Evolutionary conservation across 1,140 invertebrate genomes (phyloP).

Genomic region (Panulirus ornatus): DNA sequence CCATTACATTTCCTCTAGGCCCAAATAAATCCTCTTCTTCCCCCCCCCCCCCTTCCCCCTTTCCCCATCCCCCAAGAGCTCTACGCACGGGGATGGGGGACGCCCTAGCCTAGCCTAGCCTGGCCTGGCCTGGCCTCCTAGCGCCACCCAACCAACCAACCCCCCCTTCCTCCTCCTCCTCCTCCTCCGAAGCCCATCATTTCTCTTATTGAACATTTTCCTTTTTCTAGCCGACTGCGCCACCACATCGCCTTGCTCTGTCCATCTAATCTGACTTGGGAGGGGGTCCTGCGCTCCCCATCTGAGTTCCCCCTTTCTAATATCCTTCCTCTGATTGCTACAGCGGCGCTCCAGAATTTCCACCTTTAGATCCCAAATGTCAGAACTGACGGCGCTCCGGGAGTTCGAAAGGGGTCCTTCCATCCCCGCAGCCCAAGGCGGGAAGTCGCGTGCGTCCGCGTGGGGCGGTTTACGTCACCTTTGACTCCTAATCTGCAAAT

Average conservation of each 20-base stretch:
- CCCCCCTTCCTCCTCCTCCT: no score
- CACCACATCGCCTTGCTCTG: constrained; percentile 72
- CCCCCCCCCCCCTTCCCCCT: no score
- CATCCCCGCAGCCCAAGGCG: constrained; percentile 8
- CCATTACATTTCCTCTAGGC: constrained; percentile 73
- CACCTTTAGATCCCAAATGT: constrained; percentile 71
- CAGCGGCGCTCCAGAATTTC: constrained; percentile 74
- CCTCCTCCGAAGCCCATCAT: constrained; percentile 65
- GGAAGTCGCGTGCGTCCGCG: constrained; percentile 26
- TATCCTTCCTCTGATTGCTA: constrained; percentile 75
- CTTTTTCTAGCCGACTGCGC: constrained; percentile 72
- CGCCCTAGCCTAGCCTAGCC: no score
- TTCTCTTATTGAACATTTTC: constrained; percentile 73
- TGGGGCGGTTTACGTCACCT: constrained; percentile 67
- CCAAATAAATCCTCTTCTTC: constrained; percentile 71
- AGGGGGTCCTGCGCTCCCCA: constrained; percentile 68
- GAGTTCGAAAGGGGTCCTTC: constrained; percentile 48
- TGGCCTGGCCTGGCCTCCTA: no score
- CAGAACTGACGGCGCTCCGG: constrained; percentile 29
- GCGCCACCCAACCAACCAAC: no score
- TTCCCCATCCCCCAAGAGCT: constrained; percentile 52
- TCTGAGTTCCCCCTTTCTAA: constrained; percentile 73
- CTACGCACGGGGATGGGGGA: no score
- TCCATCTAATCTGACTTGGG: constrained; percentile 74
- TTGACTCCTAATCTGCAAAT: constrained; percentile 75